A percentile compares a stretch with the other conserved stretches of the same genome.
Conservation (phyloP, 2,797 vertebrate species). For the Tympanoctomys barrerae region DNA sequence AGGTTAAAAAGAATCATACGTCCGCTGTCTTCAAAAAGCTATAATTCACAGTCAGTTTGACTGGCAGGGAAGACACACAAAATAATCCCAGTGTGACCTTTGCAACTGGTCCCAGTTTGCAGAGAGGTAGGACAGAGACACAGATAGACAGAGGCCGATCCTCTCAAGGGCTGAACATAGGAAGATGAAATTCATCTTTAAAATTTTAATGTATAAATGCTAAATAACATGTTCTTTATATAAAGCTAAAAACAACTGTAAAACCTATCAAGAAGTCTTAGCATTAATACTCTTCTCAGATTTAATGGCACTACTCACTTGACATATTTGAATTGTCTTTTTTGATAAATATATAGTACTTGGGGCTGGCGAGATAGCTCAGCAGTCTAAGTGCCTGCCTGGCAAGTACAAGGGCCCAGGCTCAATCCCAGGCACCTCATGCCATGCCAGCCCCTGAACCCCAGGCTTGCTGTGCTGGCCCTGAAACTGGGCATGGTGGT, state of each 20-base stretch:
- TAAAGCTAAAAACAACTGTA: constrained; percentile 4
- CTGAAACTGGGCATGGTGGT: too few relatives aligned
- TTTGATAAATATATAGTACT: background rate
- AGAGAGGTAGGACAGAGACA: background rate
- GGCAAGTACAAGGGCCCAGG: too few relatives aligned
- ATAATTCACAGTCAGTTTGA: background rate
- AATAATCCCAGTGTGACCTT: background rate
- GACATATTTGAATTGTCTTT: background rate
- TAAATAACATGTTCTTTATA: background rate
- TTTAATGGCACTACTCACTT: background rate
- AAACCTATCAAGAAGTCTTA: background rate
- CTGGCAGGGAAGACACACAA: background rate
- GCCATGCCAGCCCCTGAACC: too few relatives aligned
- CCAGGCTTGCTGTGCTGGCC: too few relatives aligned
- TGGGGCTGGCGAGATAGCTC: too few relatives aligned
- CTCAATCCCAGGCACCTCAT: too few relatives aligned
- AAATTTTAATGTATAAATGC: background rate
- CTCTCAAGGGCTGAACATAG: background rate
- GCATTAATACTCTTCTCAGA: background rate
- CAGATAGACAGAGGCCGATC: background rate
- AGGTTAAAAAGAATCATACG: background rate
- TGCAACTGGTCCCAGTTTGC: background rate
- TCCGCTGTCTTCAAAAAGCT: background rate
- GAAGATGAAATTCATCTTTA: background rate
- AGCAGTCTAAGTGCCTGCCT: too few relatives aligned